Base-by-base conservation (phyloP, 1,140 invertebrate genomes). In the Steinernema khuongi region DNA sequence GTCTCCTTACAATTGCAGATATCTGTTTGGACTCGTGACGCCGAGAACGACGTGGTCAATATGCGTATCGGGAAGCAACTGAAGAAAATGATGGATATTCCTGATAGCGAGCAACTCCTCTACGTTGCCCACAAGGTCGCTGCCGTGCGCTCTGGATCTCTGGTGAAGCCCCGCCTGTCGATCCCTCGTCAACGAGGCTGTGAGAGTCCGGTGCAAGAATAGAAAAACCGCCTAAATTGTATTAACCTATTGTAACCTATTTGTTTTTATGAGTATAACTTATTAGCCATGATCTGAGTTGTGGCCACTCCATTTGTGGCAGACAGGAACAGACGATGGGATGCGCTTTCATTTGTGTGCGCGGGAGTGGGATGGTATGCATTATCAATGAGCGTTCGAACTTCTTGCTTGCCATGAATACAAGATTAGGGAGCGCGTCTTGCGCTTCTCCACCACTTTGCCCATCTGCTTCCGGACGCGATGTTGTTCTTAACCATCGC, bases 21-120 rank as follows among this genome's bases (percentile, higher is more conserved):
- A 29, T 80, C 83, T 19, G 70, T 84, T 68, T 98, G 96, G 96
- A 97, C 95, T 70, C 90, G 90, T 32, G 91, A 97, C 88, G 90
- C 91, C 33, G 89, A 88, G 70, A 91, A 91, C 81, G 88, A 89
- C 79, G 90, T 92, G 71, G 91, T 91, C 69, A 91, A 86, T 72
- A 91, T 86, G 71, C 86, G 85, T 80, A 89, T 89, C 76, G 88
- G 88, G 82, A 86, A 79, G 22, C 74, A 83, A 68, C 31, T 83
- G 33, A 83, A 84, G 69, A 68, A 43, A 22, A 83, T 85, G 67
- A 68, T 84, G 1, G 68, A 72, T 4, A 75, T 85, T 30, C 76
- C 80, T 11, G 79, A 85, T 19, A 44, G 41, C 1, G 82, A 84
- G 43, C 29, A 69, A 1, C 30, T 84, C 18, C 70, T 79, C 28